Base-by-base conservation (phyloP, 2,888 invertebrate species). In the Drosophila paranaensis region DNA sequence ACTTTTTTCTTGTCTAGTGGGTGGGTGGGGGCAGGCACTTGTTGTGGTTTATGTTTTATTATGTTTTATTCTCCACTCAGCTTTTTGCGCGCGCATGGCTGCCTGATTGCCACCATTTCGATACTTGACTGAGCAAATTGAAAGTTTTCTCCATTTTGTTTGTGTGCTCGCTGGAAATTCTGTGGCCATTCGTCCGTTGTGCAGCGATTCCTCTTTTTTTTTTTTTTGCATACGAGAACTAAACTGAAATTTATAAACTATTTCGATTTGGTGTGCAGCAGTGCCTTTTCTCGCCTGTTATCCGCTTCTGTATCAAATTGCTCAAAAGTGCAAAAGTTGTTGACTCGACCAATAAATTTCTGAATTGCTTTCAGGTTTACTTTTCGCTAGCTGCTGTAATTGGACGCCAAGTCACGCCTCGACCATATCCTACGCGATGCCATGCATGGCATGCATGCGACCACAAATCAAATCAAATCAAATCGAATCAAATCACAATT, bases 71-170 rank as follows among this genome's bases (percentile, higher is more conserved):
- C 70, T 70, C 55, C 51, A 61, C 61, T 65, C 27, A 68, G 45
- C 33, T 53, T 69, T 65, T 75, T 51, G n/a, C 33, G 48, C 35
- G 61, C 67, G 60, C 58, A 53, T 61, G 71, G 37, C 50, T 70
- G 57, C 64, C 60, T 53, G 68, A 74, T 85, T 82, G 71, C 76
- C 75, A 77, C 68, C 74, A 66, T 71, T 82, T 71, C 79, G 77
- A 84, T 77, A 78, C 78, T 78, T 78, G 73, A 67, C 73, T 61
- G 64, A 61, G 72, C 71, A 79, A 88, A 82, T 80, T 80, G 81
- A 87, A 87, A 86, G 76, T 82, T 85, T 82, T 66, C 62, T 60
- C 70, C 73, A 68, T 79, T 82, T 81, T 67, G 65, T 57, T 43
- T 39, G 11, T 50, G 50, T 69, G 37, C 14, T 56, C 53, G 33